phyloP scores from a whole-genome alignment of 1,140 invertebrate species.

The Aphaenogaster rudis region DNA sequence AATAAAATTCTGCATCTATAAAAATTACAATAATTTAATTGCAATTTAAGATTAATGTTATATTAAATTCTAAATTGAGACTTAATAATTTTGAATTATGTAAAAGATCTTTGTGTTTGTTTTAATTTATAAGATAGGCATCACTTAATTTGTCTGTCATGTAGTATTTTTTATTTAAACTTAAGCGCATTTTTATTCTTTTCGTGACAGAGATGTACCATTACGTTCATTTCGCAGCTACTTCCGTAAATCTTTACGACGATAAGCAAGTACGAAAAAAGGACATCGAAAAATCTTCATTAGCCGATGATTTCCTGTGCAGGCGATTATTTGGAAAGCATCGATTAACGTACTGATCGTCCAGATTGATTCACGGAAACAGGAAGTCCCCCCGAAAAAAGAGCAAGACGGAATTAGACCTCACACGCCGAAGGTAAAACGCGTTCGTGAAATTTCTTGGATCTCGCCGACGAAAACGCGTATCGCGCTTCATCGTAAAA shows the following conservation, averaged over 20 bases:
- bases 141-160: neutral
- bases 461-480: constrained; percentile 40
- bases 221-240: constrained; percentile 6
- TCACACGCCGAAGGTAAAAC: constrained; percentile 57
- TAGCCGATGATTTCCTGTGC: constrained; percentile 39
- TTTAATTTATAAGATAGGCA: neutral
- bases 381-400: constrained; percentile 29
- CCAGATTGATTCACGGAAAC: constrained; percentile 54
- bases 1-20: constrained; percentile 2
- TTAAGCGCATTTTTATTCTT: neutral
- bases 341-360: constrained; percentile 53
- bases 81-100: neutral
- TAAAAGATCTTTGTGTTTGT: neutral
- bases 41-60: neutral
- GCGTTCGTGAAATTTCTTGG: constrained; percentile 40
- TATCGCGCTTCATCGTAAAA: constrained; percentile 27
- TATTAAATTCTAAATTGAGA: neutral
- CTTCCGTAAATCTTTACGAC: constrained; percentile 3
- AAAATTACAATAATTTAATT: neutral
- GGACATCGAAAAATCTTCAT: constrained; percentile 24
- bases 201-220: neutral
- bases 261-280: neutral
- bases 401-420: constrained; percentile 45
- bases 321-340: constrained; percentile 53
- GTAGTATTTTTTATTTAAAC: neutral